phyloP scores from a whole-genome alignment of 2,113 vertebrate species.

The Cricetomys ansorgei region DNA sequence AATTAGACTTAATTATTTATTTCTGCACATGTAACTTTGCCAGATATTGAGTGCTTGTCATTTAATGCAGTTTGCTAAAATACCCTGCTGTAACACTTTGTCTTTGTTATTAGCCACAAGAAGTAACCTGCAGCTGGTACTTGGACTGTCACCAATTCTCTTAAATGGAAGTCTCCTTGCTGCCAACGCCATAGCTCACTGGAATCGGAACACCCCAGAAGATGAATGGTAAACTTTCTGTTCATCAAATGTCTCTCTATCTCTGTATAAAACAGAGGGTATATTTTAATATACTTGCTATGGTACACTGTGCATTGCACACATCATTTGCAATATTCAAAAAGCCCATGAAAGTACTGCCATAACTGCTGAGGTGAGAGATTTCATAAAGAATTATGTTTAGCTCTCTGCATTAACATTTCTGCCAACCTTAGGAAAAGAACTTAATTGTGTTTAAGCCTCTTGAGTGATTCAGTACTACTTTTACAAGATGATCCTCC shows the following conservation, averaged over 20 bases:
- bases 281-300: neutral
- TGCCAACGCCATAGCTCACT: neutral
- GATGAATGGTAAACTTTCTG: neutral
- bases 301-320: neutral
- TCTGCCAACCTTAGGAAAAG: neutral
- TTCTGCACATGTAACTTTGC: neutral
- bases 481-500: neutral
- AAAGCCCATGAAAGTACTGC: neutral
- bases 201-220: neutral
- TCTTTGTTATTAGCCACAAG: neutral
- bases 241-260: neutral
- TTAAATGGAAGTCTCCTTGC: neutral
- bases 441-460: constrained; percentile 12
- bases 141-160: neutral
- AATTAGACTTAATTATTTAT: neutral
- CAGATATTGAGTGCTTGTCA: neutral
- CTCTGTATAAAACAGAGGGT: neutral
- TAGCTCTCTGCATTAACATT: neutral
- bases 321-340: neutral
- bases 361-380: neutral
- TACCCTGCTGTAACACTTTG: neutral
- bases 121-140: no score
- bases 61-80: neutral
- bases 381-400: neutral
- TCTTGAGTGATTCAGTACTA: neutral